Evolutionary conservation across 2,797 vertebrate genomes (phyloP), one percentile per base, ranked within the genome.

Genomic region (Phylloscopus collybita): DNA sequence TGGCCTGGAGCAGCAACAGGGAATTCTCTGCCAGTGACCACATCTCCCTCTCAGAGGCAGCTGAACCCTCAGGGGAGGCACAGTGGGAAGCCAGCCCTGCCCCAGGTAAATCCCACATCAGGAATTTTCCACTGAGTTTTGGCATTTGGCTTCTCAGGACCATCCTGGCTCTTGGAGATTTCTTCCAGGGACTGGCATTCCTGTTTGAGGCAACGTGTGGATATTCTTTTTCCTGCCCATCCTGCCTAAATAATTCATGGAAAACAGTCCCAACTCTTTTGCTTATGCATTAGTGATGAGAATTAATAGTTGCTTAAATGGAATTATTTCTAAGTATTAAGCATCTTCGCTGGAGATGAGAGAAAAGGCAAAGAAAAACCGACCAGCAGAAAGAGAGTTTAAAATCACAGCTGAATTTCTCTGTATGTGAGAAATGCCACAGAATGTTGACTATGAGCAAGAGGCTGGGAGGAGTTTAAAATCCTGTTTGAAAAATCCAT

Each of bases 31-130:
- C 11, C 74, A 18, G 13, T 4, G 34, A 4, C 2, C 18, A 5
- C 26, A 1, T 5, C 49, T n/a, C 20, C n/a, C 45, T 83, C 1
- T 0, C 30, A 42, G 18, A 45, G 2, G 8, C 13, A 0, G 30
- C 22, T 67, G 64, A 40, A 9, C 36, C 27, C 65, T 1, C 4
- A 11, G 10, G 47, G 18, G 16, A 34, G 72, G 34, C 36, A 45
- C 29, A 16, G 13, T 1, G 11, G 17, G 29, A 44, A 4, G 25
- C 8, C 5, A 11, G 54, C 64, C 57, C 2, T 10, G 3, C 32
- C 53, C 29, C 21, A 1, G 42, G n/a, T 5, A 10, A 29, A 29
- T 20, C 54, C 61, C 86, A 40, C 6, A 3, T 10, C 66, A 59
- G 36, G 84, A 57, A 40, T 57, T 76, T 53, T 29, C 78, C 73